Base-by-base conservation (phyloP, 2,113 vertebrate species). In the Cebidichthys violaceus region DNA sequence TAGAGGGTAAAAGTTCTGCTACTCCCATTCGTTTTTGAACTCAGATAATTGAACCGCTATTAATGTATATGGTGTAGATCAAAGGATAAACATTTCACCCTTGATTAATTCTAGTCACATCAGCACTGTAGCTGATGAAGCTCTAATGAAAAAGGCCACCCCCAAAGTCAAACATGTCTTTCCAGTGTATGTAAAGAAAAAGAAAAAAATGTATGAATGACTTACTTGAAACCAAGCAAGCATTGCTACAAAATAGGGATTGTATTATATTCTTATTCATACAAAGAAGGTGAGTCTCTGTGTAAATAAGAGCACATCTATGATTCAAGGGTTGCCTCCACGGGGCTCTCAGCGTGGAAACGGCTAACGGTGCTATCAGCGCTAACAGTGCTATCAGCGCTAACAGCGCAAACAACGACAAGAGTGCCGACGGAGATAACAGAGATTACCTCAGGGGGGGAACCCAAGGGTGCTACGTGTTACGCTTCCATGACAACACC, bases 1-100 rank as follows among this genome's bases (percentile, higher is more conserved):
- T 74, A 85, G 68, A 78, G 75, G 55, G 20, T n/a, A 27, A 87
- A 80, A 84, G 60, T 81, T 70, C 18, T 84, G 77, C 1, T 70
- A 2, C 39, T 65, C 39, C 24, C 31, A 31, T 57, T 72, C 2
- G 70, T 81, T 17, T 62, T 4, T 79, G 27, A 77, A 60, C 62
- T 60, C 24, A 18, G 5, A 50, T 57, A 62, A 82, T 77, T 85
- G 29, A 73, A 43, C 22, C 27, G 18, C 39, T 43, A 22, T 52
- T 29, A 57, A 43, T 33, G 41, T 29, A 9, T 75, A 45, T 54
- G n/a, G 8, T 37, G 3, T 8, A 66, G 66, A 85, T 85, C 54
- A 87, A 80, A 83, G 52, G 37, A 62, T 29, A 57, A 70, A 79
- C 41, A 71, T 55, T 50, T 71, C 6, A 20, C 31, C 65, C 37